These are phyloP conservation scores for Manis pentadactyla DNA, from an alignment of 2,797 vertebrate genomes.

Conservation along the genomic window DNA sequence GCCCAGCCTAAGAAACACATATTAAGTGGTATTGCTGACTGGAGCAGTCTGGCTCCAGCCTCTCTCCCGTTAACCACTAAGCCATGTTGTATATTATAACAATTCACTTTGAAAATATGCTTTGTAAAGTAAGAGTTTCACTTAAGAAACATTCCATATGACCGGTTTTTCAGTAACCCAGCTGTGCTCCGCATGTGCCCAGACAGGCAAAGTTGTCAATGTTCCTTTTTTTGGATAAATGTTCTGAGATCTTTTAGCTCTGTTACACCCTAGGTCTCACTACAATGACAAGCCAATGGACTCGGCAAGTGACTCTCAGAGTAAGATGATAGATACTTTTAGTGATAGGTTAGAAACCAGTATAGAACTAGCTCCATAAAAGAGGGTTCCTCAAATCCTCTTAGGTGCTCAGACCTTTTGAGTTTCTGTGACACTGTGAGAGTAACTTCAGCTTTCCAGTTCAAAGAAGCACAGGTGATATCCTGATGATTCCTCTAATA, in stretches of 20 bases:
- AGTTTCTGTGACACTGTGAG: not conserved
- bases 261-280: not conserved
- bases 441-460: not conserved
- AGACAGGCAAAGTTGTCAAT: not conserved
- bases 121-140: not conserved
- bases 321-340: not conserved
- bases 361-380: not conserved
- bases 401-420: not conserved
- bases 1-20: not conserved
- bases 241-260: not conserved
- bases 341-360: not conserved
- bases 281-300: not conserved
- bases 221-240: conserved; percentile 5
- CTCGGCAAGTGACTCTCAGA: not conserved
- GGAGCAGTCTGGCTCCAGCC: not conserved
- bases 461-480: conserved; percentile 1
- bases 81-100: not conserved
- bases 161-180: not conserved
- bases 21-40: not conserved
- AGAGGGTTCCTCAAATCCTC: not conserved
- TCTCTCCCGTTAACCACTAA: not conserved
- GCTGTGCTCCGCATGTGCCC: not conserved
- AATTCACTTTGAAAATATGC: not conserved
- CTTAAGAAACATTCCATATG: not conserved
- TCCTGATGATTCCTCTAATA: not conserved